Conservation (phyloP, 92 coral and sea anemone genomes). For the Zoanthus sansibaricus region DNA sequence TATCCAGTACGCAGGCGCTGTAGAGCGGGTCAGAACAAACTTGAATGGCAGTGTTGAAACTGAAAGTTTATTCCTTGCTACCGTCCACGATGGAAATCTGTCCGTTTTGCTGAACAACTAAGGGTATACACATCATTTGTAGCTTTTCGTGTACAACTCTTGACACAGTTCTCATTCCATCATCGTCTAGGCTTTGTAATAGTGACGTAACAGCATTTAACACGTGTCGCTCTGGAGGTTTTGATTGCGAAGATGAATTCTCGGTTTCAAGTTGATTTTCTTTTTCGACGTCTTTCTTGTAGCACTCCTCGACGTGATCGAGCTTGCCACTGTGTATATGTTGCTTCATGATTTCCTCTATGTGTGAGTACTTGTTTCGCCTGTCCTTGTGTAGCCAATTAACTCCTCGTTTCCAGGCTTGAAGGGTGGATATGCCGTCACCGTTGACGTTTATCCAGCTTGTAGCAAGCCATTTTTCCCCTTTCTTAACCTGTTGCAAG, state of each 20-base stretch:
- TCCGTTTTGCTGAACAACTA: conserved; percentile 79
- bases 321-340: conserved; percentile 25
- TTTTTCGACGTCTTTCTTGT: conserved; percentile 71
- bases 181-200: conserved; percentile 59
- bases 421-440: conserved; percentile 70
- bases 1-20: too few relatives aligned
- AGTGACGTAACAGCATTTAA: conserved; percentile 81
- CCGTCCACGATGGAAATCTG: conserved; percentile 83
- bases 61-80: conserved; percentile 60
- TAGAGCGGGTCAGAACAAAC: too few relatives aligned
- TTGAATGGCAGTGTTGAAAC: too few relatives aligned
- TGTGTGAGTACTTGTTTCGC: conserved; percentile 48
- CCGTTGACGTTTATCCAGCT: conserved; percentile 83
- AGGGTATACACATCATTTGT: conserved; percentile 85
- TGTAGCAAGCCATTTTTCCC: conserved; percentile 86
- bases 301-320: conserved; percentile 71
- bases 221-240: conserved; percentile 79
- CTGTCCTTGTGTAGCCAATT: conserved; percentile 67
- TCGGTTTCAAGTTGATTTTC: conserved; percentile 39
- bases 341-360: conserved; percentile 53
- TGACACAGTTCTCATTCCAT: conserved; percentile 73
- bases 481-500: conserved; percentile 51
- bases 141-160: conserved; percentile 83
- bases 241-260: conserved; percentile 33
- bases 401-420: conserved; percentile 78